These are phyloP conservation scores for Astatotilapia flaviijosephi DNA, from an alignment of 2,113 vertebrate species.

Conservation along the genomic window DNA sequence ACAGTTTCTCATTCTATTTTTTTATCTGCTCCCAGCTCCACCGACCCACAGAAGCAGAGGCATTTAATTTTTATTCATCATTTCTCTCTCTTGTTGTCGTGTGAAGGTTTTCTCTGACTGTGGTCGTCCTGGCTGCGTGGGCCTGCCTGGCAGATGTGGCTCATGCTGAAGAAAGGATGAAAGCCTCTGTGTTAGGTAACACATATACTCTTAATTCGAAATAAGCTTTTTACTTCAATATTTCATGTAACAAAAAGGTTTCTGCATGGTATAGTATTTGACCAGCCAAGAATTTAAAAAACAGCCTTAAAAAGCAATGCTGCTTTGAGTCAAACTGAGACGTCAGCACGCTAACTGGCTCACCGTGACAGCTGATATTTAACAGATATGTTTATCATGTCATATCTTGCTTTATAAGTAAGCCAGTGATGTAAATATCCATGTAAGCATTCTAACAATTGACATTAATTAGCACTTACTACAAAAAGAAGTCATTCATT, in stretches of 20 bases:
- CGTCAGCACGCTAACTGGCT: neutral
- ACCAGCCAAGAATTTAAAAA: neutral
- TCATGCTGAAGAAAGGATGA: neutral
- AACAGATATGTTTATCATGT: neutral
- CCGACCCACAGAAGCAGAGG: neutral
- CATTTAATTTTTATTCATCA: neutral
- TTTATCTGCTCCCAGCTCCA: neutral
- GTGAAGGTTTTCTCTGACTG: conserved; percentile 33
- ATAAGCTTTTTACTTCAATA: neutral
- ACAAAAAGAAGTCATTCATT: neutral
- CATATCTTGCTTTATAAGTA: neutral
- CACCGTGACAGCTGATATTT: neutral
- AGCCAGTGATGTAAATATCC: neutral
- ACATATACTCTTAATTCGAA: neutral
- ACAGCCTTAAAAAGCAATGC: neutral
- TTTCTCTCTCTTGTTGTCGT: neutral
- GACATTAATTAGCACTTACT: neutral
- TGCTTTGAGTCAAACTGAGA: neutral
- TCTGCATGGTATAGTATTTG: neutral
- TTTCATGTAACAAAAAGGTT: neutral
- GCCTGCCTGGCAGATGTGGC: conserved; percentile 13
- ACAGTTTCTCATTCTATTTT: neutral
- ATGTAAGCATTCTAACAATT: neutral
- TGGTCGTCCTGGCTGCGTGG: conserved; percentile 23
- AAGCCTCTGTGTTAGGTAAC: conserved; percentile 32